A percentile compares a stretch with the other conserved stretches of the same genome.
Conservation (phyloP, 2,797 vertebrate species). For the Protonibea diacanthus region DNA sequence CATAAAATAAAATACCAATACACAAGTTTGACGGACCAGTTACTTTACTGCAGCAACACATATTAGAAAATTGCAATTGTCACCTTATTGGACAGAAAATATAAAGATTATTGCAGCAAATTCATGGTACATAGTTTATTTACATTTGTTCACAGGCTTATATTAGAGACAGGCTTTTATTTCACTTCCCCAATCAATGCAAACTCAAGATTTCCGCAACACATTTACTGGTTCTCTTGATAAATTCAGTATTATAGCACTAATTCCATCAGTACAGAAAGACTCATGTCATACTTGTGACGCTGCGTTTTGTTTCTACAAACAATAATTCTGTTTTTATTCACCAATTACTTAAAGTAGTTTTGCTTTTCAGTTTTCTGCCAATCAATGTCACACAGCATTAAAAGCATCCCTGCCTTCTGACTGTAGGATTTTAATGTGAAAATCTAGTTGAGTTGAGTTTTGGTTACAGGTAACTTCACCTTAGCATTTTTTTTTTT, state of each 20-base stretch:
- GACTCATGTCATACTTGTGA: neutral
- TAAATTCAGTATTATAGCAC: neutral
- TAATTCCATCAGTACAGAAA: neutral
- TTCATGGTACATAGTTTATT: no score
- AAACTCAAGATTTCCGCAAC: neutral
- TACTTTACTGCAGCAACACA: neutral
- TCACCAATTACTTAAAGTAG: neutral
- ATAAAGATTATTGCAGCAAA: neutral
- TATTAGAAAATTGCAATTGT: neutral
- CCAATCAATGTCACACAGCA: neutral
- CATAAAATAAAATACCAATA: constrained; percentile 1
- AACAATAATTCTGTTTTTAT: neutral
- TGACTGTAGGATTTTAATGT: neutral
- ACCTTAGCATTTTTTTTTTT: no score
- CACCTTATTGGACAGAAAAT: neutral
- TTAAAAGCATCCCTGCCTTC: neutral
- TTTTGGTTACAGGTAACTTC: no score
- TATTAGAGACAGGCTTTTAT: neutral
- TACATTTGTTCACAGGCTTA: no score
- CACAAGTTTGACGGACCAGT: neutral
- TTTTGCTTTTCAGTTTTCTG: no score
- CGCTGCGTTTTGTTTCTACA: neutral
- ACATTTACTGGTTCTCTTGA: neutral
- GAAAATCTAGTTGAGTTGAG: neutral
- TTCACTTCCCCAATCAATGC: neutral